A percentile compares a stretch with the other conserved stretches of the same genome.
Conservation (phyloP, 2,888 invertebrate species). For the Apodemia hepburni region DNA sequence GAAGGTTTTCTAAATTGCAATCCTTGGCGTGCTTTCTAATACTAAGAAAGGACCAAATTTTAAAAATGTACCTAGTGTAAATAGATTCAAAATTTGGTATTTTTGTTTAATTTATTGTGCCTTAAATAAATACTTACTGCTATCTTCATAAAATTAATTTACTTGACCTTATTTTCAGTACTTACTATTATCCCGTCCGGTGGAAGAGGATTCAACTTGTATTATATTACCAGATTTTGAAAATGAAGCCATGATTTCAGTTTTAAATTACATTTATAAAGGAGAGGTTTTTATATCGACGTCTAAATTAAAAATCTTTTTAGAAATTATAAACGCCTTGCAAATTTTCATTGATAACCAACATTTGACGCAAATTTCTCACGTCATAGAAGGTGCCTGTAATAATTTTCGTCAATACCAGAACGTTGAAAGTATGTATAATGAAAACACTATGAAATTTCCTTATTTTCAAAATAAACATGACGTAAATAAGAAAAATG, state of each 20-base stretch:
- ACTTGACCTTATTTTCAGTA: slow-evolving; percentile 44
- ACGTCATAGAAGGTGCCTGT: slow-evolving; percentile 34
- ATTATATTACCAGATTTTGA: slow-evolving; percentile 84
- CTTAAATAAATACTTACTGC: neutral
- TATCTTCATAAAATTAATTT: neutral
- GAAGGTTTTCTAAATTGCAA: too few relatives aligned
- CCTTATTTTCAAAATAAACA: neutral
- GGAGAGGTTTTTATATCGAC: slow-evolving; percentile 82
- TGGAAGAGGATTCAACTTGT: slow-evolving; percentile 76
- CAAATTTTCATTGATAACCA: slow-evolving; percentile 60
- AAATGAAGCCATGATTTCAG: slow-evolving; percentile 80
- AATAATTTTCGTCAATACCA: slow-evolving; percentile 4
- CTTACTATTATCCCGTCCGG: slow-evolving; percentile 52
- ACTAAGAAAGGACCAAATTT: too few relatives aligned
- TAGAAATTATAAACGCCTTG: slow-evolving; percentile 75
- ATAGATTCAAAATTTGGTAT: too few relatives aligned
- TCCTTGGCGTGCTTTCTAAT: too few relatives aligned
- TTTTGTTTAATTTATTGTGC: too few relatives aligned
- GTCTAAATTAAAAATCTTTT: slow-evolving; percentile 78
- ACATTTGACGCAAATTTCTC: slow-evolving; percentile 36
- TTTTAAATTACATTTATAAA: slow-evolving; percentile 85
- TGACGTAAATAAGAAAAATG: neutral
- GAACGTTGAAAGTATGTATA: neutral
- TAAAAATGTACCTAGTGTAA: too few relatives aligned
- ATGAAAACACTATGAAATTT: neutral